Base-by-base conservation (phyloP, 2,888 invertebrate genomes). In the Pedicia rivosa region DNA sequence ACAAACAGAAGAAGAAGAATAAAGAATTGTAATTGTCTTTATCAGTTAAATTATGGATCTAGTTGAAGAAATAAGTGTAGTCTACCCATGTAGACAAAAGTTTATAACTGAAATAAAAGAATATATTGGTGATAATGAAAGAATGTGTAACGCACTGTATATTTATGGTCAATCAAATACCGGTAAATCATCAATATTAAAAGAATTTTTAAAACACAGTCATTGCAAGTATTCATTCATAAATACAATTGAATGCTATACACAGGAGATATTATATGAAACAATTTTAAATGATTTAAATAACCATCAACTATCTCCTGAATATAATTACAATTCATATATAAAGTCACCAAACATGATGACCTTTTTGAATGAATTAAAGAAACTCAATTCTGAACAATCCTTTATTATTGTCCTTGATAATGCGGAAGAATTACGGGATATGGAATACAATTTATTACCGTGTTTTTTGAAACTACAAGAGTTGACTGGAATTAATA, bases 181-280 rank as follows among this genome's bases (percentile, higher is more conserved):
- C 15, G 90, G 88, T 19, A 91, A 91, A 66, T 73, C 78, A n/a
- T 56, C 75, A 13, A 68, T 86, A 39, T 55, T 80, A 4, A 66
- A 65, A 36, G 62, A 68, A 8, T 58, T 82, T 9, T 56, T 90
- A 4, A 52, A 64, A 26, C 57, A 64, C 48, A 59, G 74, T 28
- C 53, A 66, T 35, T 71, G 74, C 43, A 71, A 67, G 55, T 63
- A 70, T 48, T 72, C 76, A 20, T 53, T 71, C 26, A 63, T 90
- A 19, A 82, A 87, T 62, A 80, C 87, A 52, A 70, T 86, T 6
- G 88, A 90, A 59, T 83, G 81, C 54, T 82, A 82, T 55, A 71
- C 75, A 7, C 64, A 72, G 7, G 77, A 76, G 57, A 73, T 86
- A 40, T 63, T 91, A 45, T 79, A 74, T 47, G 86, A 90, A 56